These are phyloP conservation scores for Mobula hypostoma DNA, from an alignment of 2,113 vertebrate species.

Conservation along the genomic window DNA sequence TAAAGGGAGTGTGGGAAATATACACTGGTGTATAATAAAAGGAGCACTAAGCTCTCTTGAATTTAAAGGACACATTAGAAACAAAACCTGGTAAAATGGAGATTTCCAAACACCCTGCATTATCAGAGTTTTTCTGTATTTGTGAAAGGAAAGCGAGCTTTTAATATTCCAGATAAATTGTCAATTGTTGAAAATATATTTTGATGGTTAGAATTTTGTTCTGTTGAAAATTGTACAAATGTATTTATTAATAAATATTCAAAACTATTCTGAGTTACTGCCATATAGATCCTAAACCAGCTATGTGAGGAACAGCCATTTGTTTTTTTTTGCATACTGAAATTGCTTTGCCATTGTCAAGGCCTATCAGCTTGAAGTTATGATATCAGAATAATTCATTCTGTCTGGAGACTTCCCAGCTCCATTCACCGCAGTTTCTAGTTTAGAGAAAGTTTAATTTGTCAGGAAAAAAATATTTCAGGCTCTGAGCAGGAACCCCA, in stretches of 20 bases:
- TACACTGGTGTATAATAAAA: too few relatives aligned
- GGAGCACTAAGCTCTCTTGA: too few relatives aligned
- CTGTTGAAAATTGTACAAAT: neutral
- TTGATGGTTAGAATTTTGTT: neutral
- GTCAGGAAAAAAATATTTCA: neutral
- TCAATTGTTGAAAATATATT: neutral
- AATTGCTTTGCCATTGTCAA: too few relatives aligned
- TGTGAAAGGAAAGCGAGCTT: neutral
- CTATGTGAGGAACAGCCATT: neutral
- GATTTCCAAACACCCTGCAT: too few relatives aligned
- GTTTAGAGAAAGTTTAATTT: neutral
- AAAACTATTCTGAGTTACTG: neutral
- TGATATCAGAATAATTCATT: too few relatives aligned
- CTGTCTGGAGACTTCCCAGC: too few relatives aligned
- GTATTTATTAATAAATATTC: neutral
- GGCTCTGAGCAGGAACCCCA: neutral
- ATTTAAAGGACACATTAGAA: too few relatives aligned
- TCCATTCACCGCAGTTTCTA: neutral
- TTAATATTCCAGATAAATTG: neutral
- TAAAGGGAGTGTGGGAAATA: too few relatives aligned
- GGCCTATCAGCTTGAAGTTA: too few relatives aligned
- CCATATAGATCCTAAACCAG: neutral
- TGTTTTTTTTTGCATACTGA: too few relatives aligned
- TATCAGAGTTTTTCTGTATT: too few relatives aligned
- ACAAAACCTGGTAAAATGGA: too few relatives aligned